Evolutionary conservation across 2,113 vertebrate species (phyloP), one percentile per base, ranked within the genome.

Genomic region (Holacanthus passer): DNA sequence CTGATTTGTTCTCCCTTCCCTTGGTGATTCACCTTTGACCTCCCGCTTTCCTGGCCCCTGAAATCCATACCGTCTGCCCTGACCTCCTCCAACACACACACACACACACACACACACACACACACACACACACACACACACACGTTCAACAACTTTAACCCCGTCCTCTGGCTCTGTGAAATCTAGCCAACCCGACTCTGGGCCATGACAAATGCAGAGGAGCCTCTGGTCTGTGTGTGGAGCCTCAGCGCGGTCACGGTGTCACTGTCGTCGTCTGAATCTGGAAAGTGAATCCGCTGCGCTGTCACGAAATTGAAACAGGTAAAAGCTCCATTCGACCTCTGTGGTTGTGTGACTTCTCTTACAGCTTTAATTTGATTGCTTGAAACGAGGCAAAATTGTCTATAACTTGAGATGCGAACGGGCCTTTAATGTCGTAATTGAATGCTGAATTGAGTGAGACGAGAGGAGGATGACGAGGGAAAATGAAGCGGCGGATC

Each of bases 171-270:
- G 22, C 58, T 55, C 74, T 10, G 14, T 88, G 62, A 79, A 85
- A 88, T 82, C 53, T 2, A 67, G 29, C 68, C 71, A 53, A 39
- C 63, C 62, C 52, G 5, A 6, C 52, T 20, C 32, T 19, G 4
- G 80, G 39, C 89, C 81, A 43, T 87, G 27, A 89, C 87, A 27
- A 91, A 88, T 87, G 77, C 53, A 66, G 69, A 22, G 63, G 82
- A 79, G 82, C 67, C 82, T 53, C 59, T 17, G 41, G 68, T 85
- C 59, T 78, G 77, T 9, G 45, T 0, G 29, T 12, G 64, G 47
- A 39, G 72, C 82, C 77, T 50, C 22, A 0, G 50, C 63, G 2
- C 13, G 0, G 43, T 67, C 70, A 67, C 3, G 20, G 24, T 55
- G 66, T 75, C 63, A 24, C 32, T n/a, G n/a, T 13, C 62, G 3